phyloP scores from a whole-genome alignment of 2,797 vertebrate genomes.

The Simalia tracyae region DNA sequence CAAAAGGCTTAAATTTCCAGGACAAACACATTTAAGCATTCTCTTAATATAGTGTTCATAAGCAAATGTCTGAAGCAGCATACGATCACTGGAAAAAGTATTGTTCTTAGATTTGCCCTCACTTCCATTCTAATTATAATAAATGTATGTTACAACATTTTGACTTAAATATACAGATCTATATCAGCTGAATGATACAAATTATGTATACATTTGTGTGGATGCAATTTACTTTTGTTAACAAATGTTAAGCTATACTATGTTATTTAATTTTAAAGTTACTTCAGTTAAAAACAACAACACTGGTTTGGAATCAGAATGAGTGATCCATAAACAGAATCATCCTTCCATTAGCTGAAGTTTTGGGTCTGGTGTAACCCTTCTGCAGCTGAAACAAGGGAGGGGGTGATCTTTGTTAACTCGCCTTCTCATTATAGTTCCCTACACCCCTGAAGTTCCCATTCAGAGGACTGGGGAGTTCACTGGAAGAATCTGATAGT shows the following conservation, averaged over 20 bases:
- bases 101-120: constrained; percentile 27
- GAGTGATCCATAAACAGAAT: not conserved
- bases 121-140: constrained; percentile 13
- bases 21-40: constrained; percentile 37
- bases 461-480: not conserved
- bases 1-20: constrained; percentile 15
- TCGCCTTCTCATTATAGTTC: not conserved
- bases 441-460: not conserved
- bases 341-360: not conserved
- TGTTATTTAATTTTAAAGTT: not conserved
- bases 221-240: constrained; percentile 22
- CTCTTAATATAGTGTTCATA: constrained; percentile 8
- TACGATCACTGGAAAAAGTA: not conserved
- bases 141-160: constrained; percentile 10
- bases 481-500: not conserved
- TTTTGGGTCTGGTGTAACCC: not conserved
- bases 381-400: not conserved
- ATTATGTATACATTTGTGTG: not conserved
- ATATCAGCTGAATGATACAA: not conserved
- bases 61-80: constrained; percentile 24
- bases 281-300: not conserved
- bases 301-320: not conserved
- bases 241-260: not conserved
- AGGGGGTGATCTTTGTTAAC: not conserved
- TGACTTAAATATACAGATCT: constrained; percentile 1